Evolutionary conservation across 2,888 invertebrate species (phyloP).

Genomic region (Pachymerium ferrugineum): DNA sequence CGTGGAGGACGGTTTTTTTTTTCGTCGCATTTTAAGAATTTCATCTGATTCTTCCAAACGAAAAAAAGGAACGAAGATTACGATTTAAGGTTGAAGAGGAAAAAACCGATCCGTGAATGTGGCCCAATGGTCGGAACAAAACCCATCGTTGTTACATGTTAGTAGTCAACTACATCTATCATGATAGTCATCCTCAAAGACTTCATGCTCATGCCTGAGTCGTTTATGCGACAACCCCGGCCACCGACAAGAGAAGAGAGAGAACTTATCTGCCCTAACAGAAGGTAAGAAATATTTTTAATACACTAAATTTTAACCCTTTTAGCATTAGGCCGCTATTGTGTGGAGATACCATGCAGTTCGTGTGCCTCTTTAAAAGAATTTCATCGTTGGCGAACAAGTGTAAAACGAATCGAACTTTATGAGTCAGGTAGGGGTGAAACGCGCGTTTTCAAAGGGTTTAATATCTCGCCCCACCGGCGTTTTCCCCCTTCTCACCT

Average conservation of each 20-base stretch:
- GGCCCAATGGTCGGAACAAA: background rate
- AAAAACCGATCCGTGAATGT: background rate
- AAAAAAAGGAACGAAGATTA: too few species aligned
- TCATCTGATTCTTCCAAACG: too few species aligned
- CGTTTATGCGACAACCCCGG: slow-evolving; percentile 20
- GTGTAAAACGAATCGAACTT: slow-evolving; percentile 17
- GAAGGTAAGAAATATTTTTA: slow-evolving; percentile 1
- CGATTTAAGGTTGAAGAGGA: background rate
- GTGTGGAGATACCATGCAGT: background rate
- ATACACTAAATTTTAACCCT: background rate
- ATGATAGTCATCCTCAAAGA: slow-evolving; percentile 25
- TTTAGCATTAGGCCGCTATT: slow-evolving; percentile 3
- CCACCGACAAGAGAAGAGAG: slow-evolving; percentile 8
- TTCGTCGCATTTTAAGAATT: too few species aligned
- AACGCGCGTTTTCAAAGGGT: slow-evolving; percentile 21
- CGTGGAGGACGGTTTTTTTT: too few species aligned
- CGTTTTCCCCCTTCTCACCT: background rate
- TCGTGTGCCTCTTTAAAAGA: background rate
- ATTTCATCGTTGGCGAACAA: background rate
- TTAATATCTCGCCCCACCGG: slow-evolving; percentile 12
- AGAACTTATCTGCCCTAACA: slow-evolving; percentile 18
- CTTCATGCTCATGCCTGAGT: slow-evolving; percentile 21
- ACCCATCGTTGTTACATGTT: background rate
- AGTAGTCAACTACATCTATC: background rate
- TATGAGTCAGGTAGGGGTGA: slow-evolving; percentile 19